phyloP scores from a whole-genome alignment of 2,113 vertebrate genomes.

The Nerophis ophidion region DNA sequence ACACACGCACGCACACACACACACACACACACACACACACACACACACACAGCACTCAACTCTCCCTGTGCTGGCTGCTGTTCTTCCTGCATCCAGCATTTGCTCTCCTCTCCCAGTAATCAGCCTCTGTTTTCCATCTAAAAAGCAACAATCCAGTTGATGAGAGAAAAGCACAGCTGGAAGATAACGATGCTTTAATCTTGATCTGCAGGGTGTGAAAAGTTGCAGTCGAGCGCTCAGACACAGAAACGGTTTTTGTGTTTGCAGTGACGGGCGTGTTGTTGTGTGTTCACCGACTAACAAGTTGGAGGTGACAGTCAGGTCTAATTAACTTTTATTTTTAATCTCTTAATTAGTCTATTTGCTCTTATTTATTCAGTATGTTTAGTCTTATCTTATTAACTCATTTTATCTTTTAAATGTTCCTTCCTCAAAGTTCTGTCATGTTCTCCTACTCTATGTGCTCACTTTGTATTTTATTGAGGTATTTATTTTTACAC shows the following conservation, averaged over 20 bases:
- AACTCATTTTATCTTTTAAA: too few relatives aligned
- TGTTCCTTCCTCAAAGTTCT: too few relatives aligned
- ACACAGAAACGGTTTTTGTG: slow-evolving; percentile 27
- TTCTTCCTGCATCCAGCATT: slow-evolving; percentile 43
- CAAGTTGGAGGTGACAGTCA: slow-evolving; percentile 37
- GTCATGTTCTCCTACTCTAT: too few relatives aligned
- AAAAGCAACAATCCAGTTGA: slow-evolving; percentile 49
- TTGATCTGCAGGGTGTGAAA: slow-evolving; percentile 47
- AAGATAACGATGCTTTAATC: slow-evolving; percentile 51
- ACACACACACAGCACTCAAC: slow-evolving; percentile 10
- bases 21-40: too few relatives aligned
- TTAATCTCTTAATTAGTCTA: neutral
- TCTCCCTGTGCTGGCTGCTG: slow-evolving; percentile 42
- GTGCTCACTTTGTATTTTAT: too few relatives aligned
- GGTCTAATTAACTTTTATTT: slow-evolving; percentile 43
- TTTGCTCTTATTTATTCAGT: too few relatives aligned
- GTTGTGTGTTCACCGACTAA: neutral
- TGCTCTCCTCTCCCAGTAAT: slow-evolving; percentile 65
- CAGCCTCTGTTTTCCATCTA: slow-evolving; percentile 59
- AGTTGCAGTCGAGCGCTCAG: slow-evolving; percentile 34
- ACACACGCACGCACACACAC: neutral
- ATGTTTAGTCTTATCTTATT: too few relatives aligned
- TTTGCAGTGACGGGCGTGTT: slow-evolving; percentile 40
- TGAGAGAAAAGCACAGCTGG: slow-evolving; percentile 66
- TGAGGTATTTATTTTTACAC: too few relatives aligned